Conservation (phyloP, 2,113 vertebrate species). For the Neolamprologus modestus region DNA sequence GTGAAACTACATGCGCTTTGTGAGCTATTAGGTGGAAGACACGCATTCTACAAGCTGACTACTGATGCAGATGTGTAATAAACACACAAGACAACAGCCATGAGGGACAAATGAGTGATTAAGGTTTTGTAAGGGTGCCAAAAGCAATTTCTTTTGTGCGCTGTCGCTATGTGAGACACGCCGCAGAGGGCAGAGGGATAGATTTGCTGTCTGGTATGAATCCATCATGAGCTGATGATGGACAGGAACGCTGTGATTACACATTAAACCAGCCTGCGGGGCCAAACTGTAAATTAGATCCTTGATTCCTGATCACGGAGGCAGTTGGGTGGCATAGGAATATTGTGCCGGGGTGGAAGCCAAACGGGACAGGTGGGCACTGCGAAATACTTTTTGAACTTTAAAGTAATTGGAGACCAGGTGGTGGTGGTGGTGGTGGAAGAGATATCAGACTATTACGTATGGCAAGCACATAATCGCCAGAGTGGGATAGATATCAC, state of each 20-base stretch:
- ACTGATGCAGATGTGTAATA: conserved; percentile 30
- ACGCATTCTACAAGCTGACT: not conserved
- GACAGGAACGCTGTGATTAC: conserved; percentile 55
- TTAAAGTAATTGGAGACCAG: conserved; percentile 12
- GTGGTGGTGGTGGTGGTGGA: not conserved
- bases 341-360: not conserved
- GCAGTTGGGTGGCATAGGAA: conserved; percentile 19
- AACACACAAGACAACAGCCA: conserved; percentile 4
- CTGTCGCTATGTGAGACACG: conserved; percentile 5
- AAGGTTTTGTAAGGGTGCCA: conserved; percentile 9
- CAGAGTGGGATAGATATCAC: not conserved
- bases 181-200: not conserved
- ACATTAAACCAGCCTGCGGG: conserved; percentile 2
- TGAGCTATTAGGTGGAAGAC: conserved; percentile 25
- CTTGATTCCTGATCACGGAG: conserved; percentile 4
- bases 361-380: conserved; percentile 19
- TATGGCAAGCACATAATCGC: not conserved
- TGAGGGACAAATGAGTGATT: conserved; percentile 39
- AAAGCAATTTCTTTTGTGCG: conserved; percentile 2
- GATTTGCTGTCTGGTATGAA: conserved; percentile 12
- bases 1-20: not conserved
- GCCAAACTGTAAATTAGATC: conserved; percentile 51
- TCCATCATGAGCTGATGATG: conserved; percentile 23
- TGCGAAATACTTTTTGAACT: conserved; percentile 35
- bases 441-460: conserved; percentile 15